phyloP scores from a whole-genome alignment of 2,888 invertebrate genomes.

The Gortyna flavago region DNA sequence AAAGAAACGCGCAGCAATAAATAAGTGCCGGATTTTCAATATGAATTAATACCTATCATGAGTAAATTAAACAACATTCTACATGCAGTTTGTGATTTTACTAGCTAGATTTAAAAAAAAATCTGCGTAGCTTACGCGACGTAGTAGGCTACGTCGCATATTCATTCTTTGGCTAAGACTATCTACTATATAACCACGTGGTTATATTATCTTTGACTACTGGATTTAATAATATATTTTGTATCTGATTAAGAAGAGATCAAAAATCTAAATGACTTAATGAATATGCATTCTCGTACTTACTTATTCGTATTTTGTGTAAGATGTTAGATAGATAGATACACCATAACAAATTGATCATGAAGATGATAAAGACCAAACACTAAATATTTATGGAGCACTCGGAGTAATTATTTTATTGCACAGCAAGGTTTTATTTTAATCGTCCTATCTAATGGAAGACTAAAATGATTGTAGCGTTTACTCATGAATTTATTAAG shows the following conservation, averaged over 20 bases:
- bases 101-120: background rate
- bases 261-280: background rate
- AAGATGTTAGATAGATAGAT: background rate
- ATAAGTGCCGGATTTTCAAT: background rate
- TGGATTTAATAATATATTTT: background rate
- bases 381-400: conserved; percentile 6
- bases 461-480: conserved; percentile 41
- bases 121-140: conserved; percentile 2
- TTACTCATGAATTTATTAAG: conserved; percentile 65
- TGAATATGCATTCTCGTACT: background rate
- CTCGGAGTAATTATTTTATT: conserved; percentile 33
- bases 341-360: background rate
- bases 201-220: background rate
- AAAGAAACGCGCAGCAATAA: background rate
- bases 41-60: background rate
- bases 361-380: background rate
- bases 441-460: conserved; percentile 34
- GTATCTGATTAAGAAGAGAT: background rate
- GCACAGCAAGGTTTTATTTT: conserved; percentile 34
- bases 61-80: background rate
- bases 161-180: background rate
- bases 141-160: conserved; percentile 1
- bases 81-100: background rate
- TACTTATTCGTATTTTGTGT: background rate
- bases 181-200: too few relatives aligned